Conservation (phyloP, 1,140 invertebrate genomes). For the Cyclina sinensis region DNA sequence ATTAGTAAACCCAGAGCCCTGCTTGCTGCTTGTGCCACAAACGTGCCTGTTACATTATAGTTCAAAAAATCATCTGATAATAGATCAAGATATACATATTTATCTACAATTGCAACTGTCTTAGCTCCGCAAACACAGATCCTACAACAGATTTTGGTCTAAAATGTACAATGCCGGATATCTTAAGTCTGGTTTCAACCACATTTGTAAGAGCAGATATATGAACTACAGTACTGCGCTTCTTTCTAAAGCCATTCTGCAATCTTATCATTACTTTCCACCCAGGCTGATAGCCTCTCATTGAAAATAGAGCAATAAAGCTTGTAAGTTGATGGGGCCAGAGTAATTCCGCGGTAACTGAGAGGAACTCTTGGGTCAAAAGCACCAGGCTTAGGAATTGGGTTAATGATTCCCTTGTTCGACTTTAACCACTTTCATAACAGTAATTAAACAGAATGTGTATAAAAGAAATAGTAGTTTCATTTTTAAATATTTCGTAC, state of each 20-base stretch:
- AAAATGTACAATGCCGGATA: conserved; percentile 36
- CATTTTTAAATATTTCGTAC: conserved; percentile 38
- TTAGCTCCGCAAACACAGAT: not conserved
- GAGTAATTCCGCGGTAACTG: conserved; percentile 10
- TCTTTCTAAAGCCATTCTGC: not conserved
- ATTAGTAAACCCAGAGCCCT: conserved; percentile 43
- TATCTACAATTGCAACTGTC: not conserved
- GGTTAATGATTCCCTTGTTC: not conserved
- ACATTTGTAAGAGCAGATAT: too few species aligned
- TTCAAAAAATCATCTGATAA: conserved; percentile 37
- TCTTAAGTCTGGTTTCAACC: not conserved
- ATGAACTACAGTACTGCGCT: too few species aligned
- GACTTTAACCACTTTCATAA: conserved; percentile 19
- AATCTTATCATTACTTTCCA: not conserved
- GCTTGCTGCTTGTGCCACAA: conserved; percentile 31
- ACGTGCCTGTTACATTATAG: not conserved
- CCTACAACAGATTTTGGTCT: not conserved
- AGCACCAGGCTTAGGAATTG: not conserved
- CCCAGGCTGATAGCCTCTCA: not conserved
- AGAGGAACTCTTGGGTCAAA: not conserved
- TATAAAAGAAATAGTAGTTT: not conserved
- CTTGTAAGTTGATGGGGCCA: not conserved
- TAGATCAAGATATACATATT: conserved; percentile 40
- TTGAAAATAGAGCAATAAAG: conserved; percentile 3
- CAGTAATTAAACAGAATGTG: conserved; percentile 32